Conservation (phyloP, 2,113 vertebrate genomes). For the Hemichromis elongatus region DNA sequence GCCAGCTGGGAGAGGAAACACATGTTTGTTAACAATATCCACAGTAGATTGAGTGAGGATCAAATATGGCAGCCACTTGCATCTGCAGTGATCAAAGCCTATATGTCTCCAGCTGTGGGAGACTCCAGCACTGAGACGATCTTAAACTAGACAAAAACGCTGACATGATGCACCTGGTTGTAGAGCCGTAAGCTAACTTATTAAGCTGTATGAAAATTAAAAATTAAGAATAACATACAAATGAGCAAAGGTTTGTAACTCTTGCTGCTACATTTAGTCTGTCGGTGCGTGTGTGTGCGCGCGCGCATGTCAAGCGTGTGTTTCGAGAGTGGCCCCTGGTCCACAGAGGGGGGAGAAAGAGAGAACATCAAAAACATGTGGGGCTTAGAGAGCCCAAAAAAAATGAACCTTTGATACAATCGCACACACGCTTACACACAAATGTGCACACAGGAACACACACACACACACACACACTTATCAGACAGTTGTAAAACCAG, state of each 20-base stretch:
- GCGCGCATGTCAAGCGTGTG: neutral
- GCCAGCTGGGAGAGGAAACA: conserved; percentile 59
- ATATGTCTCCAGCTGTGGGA: conserved; percentile 36
- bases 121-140: conserved; percentile 21
- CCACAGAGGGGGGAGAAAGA: conserved; percentile 44
- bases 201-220: conserved; percentile 10
- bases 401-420: conserved; percentile 39
- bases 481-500: conserved; percentile 37
- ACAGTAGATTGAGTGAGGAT: conserved; percentile 55
- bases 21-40: conserved; percentile 62
- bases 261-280: neutral
- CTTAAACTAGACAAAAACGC: conserved; percentile 53
- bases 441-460: neutral
- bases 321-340: conserved; percentile 52
- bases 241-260: conserved; percentile 28
- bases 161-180: conserved; percentile 43
- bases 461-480: neutral
- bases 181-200: conserved; percentile 1
- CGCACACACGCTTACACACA: neutral
- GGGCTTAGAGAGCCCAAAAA: conserved; percentile 51
- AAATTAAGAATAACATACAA: conserved; percentile 20
- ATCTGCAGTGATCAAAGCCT: conserved; percentile 58
- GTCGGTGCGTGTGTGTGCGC: neutral
- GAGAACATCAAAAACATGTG: conserved; percentile 72
- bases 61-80: conserved; percentile 50